Percentiles rank a stretch among this genome's conserved stretches.
Evolutionary conservation across 2,888 invertebrate species (phyloP).

Genomic region (Colletes collaris): DNA sequence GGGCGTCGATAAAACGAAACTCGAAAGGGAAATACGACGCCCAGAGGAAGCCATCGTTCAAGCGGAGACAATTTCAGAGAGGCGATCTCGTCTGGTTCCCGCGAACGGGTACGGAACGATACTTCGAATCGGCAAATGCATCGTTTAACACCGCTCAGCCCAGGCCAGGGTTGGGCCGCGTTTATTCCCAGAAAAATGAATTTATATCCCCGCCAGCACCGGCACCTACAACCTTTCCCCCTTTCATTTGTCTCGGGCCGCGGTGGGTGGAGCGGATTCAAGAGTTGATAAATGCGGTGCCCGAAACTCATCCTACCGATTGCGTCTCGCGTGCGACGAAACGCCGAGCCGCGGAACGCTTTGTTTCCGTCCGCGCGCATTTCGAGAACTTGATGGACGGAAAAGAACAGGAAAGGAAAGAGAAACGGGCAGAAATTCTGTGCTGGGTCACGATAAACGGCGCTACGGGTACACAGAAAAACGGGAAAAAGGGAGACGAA

Average conservation of each 20-base stretch:
- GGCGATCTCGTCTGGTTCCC: constrained; percentile 41
- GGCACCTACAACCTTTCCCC: constrained; percentile 40
- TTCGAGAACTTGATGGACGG: constrained; percentile 51
- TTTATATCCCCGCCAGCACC: constrained; percentile 59
- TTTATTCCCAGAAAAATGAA: constrained; percentile 64
- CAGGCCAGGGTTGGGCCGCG: constrained; percentile 18
- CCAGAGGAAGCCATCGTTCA: constrained; percentile 50
- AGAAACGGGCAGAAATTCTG: constrained; percentile 45
- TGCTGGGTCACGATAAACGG: constrained; percentile 43
- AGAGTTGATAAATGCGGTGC: constrained; percentile 71
- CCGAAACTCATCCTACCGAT: constrained; percentile 70
- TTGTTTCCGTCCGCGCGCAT: constrained; percentile 61
- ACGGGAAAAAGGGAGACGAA: constrained; percentile 1
- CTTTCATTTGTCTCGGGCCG: constrained; percentile 56
- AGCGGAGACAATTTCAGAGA: constrained; percentile 51
- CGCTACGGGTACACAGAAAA: constrained; percentile 13
- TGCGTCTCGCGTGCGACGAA: constrained; percentile 66
- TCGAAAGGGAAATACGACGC: constrained; percentile 21
- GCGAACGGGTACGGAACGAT: constrained; percentile 22
- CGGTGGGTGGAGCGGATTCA: constrained; percentile 43
- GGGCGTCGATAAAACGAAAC: constrained; percentile 29
- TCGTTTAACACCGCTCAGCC: constrained; percentile 59
- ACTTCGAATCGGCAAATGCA: constrained; percentile 56
- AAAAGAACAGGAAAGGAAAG: constrained; percentile 30
- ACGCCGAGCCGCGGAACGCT: constrained; percentile 54